Base-by-base conservation (phyloP, 2,797 vertebrate genomes). In the Myotis vivesi region DNA sequence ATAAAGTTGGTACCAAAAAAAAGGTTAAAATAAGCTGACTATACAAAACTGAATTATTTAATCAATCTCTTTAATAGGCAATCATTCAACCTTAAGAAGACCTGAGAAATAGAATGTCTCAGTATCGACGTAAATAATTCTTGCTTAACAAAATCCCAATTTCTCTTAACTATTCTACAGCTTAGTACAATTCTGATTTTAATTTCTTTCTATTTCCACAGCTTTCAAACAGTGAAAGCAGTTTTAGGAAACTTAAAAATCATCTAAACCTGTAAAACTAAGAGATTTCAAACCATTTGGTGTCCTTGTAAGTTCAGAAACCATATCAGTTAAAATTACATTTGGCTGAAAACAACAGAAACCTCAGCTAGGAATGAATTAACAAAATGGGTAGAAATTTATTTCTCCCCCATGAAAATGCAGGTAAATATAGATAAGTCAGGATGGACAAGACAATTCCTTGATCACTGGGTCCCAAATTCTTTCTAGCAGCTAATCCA, bases 331-430 rank as follows among this genome's bases (percentile, higher is more conserved):
- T 82, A 89, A 87, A 92, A 77, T 81, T 51, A 71, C 8, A 1
- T 64, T 73, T 62, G n/a, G 12, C 12, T 51, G 64, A 94, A 94
- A 88, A 81, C 59, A 73, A 77, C 41, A 93, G 84, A 89, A 89
- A 41, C 22, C 17, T 64, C 33, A 33, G 85, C 33, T 46, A 30
- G 28, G 62, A 38, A 72, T 59, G 20, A 62, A 83, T 86, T 44
- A 53, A 77, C 10, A 77, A 57, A 55, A 62, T 44, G 13, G 36
- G 51, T 49, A 79, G 17, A 76, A 33, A 30, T 73, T 79, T 15
- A 30, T 72, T 72, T 84, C 30, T 22, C 25, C 46, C 20, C 53
- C 6, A 15, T 20, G 36, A 46, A 94, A 69, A 38, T 20, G 30
- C 15, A 84, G 69, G n/a, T 77, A 84, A 87, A 49, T n/a, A 55